Base-by-base conservation (phyloP, 2,113 vertebrate genomes). In the Pluvianellus socialis region DNA sequence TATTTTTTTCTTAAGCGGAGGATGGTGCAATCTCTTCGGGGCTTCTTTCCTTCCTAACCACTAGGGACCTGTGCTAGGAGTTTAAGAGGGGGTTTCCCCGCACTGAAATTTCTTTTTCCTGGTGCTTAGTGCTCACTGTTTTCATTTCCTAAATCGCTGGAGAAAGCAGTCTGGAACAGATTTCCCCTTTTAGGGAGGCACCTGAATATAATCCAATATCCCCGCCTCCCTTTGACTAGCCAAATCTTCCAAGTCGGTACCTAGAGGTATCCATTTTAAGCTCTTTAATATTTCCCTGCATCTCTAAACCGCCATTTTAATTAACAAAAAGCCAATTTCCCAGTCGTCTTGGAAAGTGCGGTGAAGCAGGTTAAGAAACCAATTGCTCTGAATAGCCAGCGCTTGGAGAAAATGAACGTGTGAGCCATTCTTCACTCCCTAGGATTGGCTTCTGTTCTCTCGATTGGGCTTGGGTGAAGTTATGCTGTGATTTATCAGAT, bases 401-500 rank as follows among this genome's bases (percentile, higher is more conserved):
- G 50, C 81, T 94, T 74, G 84, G 52, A 92, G 55, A 65, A 79
- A 94, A 93, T 82, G 55, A 61, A 45, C 72, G 30, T n/a, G 5
- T 76, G 59, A 92, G 30, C 67, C 56, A 49, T 84, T 42, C 75
- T 88, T 89, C 28, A 28, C 59, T 86, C 20, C 20, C 33, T 61
- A 65, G 72, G 14, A 63, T 15, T 76, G 83, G 26, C 30, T 79
- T 74, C 42, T 86, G 22, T 50, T 91, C 80, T 82, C 52, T 42
- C 23, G 32, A n/a, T 4, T 71, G 9, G 63, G 70, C 88, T 91
- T 88, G 79, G 87, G 86, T 85, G 82, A 95, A 96, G 82, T 95
- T 95, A 66, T 53, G 53, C 74, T 73, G 85, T 97, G 97, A 98
- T 98, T 98, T 98, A 97, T 97, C 94, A 87, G 82, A 75, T 68